Base-by-base conservation (phyloP, 2,888 invertebrate genomes). In the Myopa testacea region DNA sequence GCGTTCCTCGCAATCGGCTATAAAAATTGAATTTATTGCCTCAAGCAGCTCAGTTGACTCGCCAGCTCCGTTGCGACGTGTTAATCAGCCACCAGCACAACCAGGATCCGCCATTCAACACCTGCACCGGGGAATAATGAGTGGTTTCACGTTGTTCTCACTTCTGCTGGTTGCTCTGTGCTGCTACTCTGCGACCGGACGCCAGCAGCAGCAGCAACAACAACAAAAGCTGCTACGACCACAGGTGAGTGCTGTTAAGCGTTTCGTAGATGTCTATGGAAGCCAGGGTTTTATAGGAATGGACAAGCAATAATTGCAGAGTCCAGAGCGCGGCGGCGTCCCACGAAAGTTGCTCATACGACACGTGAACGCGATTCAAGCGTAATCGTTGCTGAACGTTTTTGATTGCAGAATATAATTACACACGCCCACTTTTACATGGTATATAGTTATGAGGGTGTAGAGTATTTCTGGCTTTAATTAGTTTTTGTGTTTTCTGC, bases 91-190 rank as follows among this genome's bases (percentile, higher is more conserved):
- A n/a, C 62, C 34, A 10, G 19, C 3, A 19, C 26, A 26, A 26
- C 37, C 34, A 55, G n/a, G 69, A 16, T 67, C 38, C 45, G 34
- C 14, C 10, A 38, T 63, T 8, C 38, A 62, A 19, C 45, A 38
- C 34, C 19, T 26, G 0, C 45, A 76, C 8, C 62, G 16, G 26
- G 19, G 62, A 12, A 73, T 34, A 70, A 87, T 87, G 87, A 83
- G 82, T 78, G 81, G 82, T 78, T 82, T 84, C 63, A 84, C 84
- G 82, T 84, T 84, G 81, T 84, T 84, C 80, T 86, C 84, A 75
- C 81, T 85, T 82, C 80, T 86, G 81, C 81, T 87, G 74, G 82
- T 86, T 77, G 85, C 83, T 67, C 83, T 85, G 55, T 84, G 83
- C 78, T 86, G 83, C 78, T 87, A 87, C 77, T 82, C 83, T 72